Percentiles rank a stretch among this genome's conserved stretches.
phyloP scores from a whole-genome alignment of 2,113 vertebrate species.

The Pluvianellus socialis region DNA sequence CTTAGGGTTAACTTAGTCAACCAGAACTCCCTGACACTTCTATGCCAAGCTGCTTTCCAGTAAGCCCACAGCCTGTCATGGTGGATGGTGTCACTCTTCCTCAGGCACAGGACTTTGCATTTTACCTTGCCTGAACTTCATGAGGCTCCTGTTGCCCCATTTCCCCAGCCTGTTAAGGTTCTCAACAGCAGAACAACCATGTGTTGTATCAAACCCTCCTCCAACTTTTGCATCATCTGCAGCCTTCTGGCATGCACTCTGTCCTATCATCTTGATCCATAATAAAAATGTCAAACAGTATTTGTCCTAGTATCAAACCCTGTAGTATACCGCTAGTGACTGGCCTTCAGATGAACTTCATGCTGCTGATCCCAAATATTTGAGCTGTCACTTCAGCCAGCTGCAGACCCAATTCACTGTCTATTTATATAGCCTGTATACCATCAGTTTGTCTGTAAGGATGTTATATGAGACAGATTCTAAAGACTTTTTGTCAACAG shows the following conservation, averaged over 20 bases:
- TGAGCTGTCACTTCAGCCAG: not conserved
- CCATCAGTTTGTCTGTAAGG: too few relatives aligned
- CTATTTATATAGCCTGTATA: not conserved
- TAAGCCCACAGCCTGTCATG: not conserved
- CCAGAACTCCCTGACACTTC: not conserved
- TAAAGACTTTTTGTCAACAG: not conserved
- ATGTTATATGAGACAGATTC: not conserved
- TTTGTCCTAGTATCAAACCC: too few relatives aligned
- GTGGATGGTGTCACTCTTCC: not conserved
- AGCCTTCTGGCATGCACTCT: not conserved
- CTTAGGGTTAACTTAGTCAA: not conserved
- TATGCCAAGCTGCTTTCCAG: not conserved
- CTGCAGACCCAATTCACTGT: not conserved
- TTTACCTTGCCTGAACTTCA: not conserved
- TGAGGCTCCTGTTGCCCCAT: not conserved
- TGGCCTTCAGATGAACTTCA: not conserved
- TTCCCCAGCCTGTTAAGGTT: not conserved
- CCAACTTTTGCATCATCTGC: not conserved
- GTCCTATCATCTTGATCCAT: not conserved
- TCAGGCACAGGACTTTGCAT: not conserved
- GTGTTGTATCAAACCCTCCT: not conserved
- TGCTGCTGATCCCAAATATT: not conserved
- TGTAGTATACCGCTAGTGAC: too few relatives aligned
- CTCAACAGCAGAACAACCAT: not conserved
- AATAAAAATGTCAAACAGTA: not conserved